Conservation (phyloP, 2,797 vertebrate species). For the Emys orbicularis region DNA sequence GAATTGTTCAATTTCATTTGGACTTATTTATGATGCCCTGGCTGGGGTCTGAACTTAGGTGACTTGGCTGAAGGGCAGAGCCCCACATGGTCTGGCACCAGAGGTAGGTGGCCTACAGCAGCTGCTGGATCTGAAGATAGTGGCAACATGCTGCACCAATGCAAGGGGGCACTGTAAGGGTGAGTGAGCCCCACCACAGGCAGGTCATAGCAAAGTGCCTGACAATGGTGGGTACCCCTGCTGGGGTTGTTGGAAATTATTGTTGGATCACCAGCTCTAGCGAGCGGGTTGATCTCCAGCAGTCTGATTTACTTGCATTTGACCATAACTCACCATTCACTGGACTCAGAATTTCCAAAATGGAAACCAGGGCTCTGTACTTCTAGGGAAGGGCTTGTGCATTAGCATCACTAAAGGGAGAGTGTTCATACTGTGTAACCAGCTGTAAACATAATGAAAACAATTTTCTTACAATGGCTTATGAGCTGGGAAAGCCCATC, state of each 20-base stretch:
- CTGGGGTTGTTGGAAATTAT: neutral
- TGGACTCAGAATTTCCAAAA: neutral
- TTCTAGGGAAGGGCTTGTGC: neutral
- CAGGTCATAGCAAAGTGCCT: neutral
- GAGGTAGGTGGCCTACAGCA: too few species aligned
- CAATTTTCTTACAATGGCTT: neutral
- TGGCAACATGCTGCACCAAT: too few species aligned
- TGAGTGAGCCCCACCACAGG: too few species aligned
- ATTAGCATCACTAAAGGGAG: neutral
- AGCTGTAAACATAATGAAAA: neutral
- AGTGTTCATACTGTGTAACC: neutral
- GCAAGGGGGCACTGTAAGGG: too few species aligned
- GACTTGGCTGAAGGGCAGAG: too few species aligned
- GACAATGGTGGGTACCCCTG: neutral
- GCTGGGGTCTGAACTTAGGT: too few species aligned
- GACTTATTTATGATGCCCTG: too few species aligned
- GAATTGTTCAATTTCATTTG: too few species aligned
- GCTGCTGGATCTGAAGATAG: too few species aligned
- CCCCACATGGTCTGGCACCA: too few species aligned
- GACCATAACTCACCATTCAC: accelerated
- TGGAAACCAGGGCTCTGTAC: neutral
- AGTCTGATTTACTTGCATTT: neutral
- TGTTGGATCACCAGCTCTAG: neutral
- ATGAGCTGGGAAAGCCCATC: neutral
- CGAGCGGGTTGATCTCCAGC: neutral